Evolutionary conservation across 2,888 invertebrate genomes (phyloP).

Genomic region (Ichneumoninae sp.): DNA sequence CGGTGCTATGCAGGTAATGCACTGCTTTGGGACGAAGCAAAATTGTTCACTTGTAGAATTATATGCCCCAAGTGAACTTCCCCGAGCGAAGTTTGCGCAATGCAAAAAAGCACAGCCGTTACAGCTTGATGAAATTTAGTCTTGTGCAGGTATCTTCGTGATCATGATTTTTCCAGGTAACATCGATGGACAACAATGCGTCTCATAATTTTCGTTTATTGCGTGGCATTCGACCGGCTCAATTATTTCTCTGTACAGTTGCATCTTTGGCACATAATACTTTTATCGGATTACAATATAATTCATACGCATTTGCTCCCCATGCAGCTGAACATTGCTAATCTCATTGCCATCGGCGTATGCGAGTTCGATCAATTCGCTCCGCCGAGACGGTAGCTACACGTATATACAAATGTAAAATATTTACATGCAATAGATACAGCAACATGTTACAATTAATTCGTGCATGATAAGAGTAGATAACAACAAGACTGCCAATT

Average conservation of each 20-base stretch:
- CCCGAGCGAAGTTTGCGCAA: neutral
- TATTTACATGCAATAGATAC: constrained; percentile 47
- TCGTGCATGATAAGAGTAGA: neutral
- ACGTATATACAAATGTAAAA: constrained; percentile 52
- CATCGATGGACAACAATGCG: neutral
- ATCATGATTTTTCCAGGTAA: neutral
- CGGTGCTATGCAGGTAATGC: too few relatives aligned
- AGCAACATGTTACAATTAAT: constrained; percentile 3
- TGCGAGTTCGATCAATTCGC: neutral
- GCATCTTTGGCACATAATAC: constrained; percentile 67
- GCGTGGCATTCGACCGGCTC: constrained; percentile 26
- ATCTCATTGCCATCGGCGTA: neutral
- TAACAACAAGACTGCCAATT: constrained; percentile 2
- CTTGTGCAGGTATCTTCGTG: neutral
- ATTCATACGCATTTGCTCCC: constrained; percentile 12
- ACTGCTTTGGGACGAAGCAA: too few relatives aligned
- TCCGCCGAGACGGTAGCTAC: neutral
- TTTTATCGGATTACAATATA: constrained; percentile 32
- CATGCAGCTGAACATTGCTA: constrained; percentile 5
- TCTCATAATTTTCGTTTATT: constrained; percentile 35
- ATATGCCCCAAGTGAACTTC: neutral
- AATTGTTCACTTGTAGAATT: too few relatives aligned
- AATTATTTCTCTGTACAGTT: constrained; percentile 45
- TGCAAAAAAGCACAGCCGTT: neutral
- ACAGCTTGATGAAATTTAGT: neutral